A percentile compares a stretch with the other conserved stretches of the same genome.
Evolutionary conservation across 2,888 invertebrate genomes (phyloP).

Genomic region (Pheosia gnoma): DNA sequence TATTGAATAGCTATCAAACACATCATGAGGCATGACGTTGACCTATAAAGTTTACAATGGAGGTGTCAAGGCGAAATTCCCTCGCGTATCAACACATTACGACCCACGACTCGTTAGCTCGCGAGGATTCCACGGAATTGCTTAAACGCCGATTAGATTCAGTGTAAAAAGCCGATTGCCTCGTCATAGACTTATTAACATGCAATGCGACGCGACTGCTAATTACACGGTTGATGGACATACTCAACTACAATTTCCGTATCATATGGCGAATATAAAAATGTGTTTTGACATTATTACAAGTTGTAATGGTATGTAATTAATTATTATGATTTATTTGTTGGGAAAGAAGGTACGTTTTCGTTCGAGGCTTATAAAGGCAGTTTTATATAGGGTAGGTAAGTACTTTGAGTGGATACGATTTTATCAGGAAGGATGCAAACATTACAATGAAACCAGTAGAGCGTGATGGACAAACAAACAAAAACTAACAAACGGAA

Average conservation of each 20-base stretch:
- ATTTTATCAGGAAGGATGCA: background rate
- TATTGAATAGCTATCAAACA: constrained; percentile 5
- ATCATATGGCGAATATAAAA: background rate
- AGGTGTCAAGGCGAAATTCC: constrained; percentile 29
- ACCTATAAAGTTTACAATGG: constrained; percentile 29
- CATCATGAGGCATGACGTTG: constrained; percentile 11
- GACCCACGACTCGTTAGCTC: constrained; percentile 21
- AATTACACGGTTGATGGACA: constrained; percentile 19
- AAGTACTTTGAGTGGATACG: no score
- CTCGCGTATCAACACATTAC: constrained; percentile 32
- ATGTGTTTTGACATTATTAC: background rate
- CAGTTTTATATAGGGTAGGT: no score
- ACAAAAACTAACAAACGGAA: constrained; percentile 2
- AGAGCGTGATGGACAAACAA: background rate
- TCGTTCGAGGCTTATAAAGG: no score
- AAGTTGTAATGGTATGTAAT: no score
- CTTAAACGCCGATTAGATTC: constrained; percentile 36
- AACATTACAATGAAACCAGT: background rate
- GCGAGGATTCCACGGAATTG: constrained; percentile 31
- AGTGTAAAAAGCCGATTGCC: constrained; percentile 37
- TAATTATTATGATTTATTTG: background rate
- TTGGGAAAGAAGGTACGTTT: no score
- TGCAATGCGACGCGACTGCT: constrained; percentile 27
- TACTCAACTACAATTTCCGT: constrained; percentile 9
- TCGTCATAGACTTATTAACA: constrained; percentile 35